Evolutionary conservation across 2,113 vertebrate genomes (phyloP), one percentile per base, ranked within the genome.

Genomic region (Mugil cephalus): DNA sequence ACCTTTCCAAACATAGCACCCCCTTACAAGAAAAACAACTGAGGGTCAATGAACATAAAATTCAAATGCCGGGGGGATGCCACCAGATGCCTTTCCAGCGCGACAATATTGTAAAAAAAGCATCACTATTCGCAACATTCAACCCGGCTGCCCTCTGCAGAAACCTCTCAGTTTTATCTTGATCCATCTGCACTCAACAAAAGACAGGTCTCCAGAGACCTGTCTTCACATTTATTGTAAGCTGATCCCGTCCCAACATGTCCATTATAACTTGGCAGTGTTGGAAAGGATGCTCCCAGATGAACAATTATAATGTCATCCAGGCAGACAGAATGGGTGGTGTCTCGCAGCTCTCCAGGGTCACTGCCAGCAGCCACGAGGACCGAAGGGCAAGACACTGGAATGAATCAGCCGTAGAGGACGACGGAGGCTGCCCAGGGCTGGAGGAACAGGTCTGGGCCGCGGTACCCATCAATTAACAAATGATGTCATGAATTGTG

Each of bases 221-320:
- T 68, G 64, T 74, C 8, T 45, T 67, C 30, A 67, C 17, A 47
- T 18, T 43, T 19, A 74, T 8, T 46, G 10, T 14, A 14, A 38
- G 24, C 3, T 21, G 38, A 53, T 36, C 9, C 30, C 0, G n/a
- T 59, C 52, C 58, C 51, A 52, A 62, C 39, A 60, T 18, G 39
- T 54, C 12, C 40, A 61, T 58, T 55, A 69, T 18, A 80, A 71
- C 35, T 21, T 43, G 36, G 38, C 65, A 17, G 63, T 77, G 30
- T 42, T 30, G 30, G 70, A 69, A 69, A 72, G 55, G 63, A 18
- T 17, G 18, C 54, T 73, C 72, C 55, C 77, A 30, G 38, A 62
- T 38, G 74, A 73, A 68, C 61, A 64, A 83, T 69, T 78, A 65
- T 24, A 47, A 79, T 71, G 66, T 65, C 63, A 59, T 58, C 74